A percentile compares a stretch with the other conserved stretches of the same genome.
Conservation (phyloP, 1,140 invertebrate genomes). For the Drosophila sp. region DNA sequence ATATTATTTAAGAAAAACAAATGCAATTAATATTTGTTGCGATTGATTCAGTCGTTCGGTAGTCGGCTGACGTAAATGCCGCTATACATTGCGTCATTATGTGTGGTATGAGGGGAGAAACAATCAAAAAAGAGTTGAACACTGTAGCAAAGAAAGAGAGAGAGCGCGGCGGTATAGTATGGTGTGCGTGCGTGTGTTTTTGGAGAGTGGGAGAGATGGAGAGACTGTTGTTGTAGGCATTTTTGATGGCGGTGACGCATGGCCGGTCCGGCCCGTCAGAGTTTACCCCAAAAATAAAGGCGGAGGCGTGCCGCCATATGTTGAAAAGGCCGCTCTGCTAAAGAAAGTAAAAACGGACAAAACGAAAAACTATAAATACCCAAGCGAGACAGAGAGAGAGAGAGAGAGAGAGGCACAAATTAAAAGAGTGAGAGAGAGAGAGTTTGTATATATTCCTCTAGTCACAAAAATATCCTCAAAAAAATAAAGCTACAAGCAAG, state of each 20-base stretch:
- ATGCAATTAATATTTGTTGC: constrained; percentile 1
- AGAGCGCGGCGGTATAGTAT: too few relatives aligned
- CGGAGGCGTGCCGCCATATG: constrained; percentile 6
- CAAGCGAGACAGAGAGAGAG: neutral
- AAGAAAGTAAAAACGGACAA: constrained; percentile 5
- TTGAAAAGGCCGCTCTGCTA: neutral
- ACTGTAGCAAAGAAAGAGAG: neutral
- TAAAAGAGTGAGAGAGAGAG: neutral
- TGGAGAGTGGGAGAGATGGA: neutral
- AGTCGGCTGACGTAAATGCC: constrained; percentile 60
- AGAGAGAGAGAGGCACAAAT: neutral
- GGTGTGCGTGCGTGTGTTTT: neutral
- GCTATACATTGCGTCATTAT: constrained; percentile 66
- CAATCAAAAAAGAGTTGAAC: neutral
- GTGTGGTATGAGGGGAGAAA: constrained; percentile 1
- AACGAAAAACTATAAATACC: neutral
- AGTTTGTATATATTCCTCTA: neutral
- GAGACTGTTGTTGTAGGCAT: neutral
- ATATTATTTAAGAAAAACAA: constrained; percentile 1
- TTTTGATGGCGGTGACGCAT: constrained; percentile 7
- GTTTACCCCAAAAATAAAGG: constrained; percentile 9
- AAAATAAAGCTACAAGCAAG: neutral
- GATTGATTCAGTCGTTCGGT: neutral
- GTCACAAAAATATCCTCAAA: neutral
- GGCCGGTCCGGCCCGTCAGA: neutral